phyloP scores from a whole-genome alignment of 2,113 vertebrate genomes.

The Plecturocebus donacophilus region DNA sequence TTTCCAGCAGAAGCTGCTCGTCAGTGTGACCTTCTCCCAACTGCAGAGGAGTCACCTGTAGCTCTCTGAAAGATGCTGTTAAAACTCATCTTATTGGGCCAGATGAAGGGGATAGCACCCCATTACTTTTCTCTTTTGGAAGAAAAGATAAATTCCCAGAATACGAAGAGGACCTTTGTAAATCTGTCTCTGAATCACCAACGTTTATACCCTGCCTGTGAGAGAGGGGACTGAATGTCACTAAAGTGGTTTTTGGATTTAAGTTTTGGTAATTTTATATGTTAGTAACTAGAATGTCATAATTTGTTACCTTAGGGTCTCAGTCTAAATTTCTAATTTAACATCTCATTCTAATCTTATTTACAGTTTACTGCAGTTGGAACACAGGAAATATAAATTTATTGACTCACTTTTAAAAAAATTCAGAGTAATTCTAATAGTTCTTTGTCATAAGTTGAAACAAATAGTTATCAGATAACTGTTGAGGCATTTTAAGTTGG shows the following conservation, averaged over 20 bases:
- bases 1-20: background rate
- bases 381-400: background rate
- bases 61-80: background rate
- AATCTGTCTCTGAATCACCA: background rate
- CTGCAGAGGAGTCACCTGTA: fast-evolving
- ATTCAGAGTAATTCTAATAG: background rate
- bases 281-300: background rate
- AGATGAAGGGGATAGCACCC: background rate
- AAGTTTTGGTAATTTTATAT: background rate
- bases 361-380: background rate
- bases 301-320: background rate
- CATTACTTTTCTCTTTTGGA: background rate
- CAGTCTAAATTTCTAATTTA: background rate
- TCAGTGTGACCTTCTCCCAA: background rate
- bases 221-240: background rate
- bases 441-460: background rate
- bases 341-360: background rate
- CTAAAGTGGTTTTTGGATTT: background rate
- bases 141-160: background rate
- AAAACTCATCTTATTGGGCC: background rate
- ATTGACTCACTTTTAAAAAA: background rate
- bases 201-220: background rate
- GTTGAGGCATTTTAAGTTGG: background rate
- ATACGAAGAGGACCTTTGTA: background rate
- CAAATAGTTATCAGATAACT: background rate